These are phyloP conservation scores for Agrypnia vestita DNA, from an alignment of 1,140 invertebrate genomes.

Conservation along the genomic window DNA sequence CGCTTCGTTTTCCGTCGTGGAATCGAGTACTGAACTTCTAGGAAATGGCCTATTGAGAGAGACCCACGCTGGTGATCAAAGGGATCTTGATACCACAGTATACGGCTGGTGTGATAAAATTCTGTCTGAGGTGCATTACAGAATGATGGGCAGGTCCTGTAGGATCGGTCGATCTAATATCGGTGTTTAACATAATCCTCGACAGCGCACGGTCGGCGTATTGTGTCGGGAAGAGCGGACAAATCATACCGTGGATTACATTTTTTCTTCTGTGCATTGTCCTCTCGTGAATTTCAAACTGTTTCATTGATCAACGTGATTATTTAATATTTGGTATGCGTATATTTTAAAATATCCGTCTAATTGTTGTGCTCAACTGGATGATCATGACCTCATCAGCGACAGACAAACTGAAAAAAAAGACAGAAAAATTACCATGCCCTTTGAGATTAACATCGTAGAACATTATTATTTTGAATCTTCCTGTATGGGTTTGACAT, in stretches of 20 bases:
- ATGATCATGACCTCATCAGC: no score
- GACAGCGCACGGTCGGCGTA: conserved; percentile 1
- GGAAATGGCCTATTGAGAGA: conserved; percentile 57
- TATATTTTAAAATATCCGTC: no score
- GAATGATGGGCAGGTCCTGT: conserved; percentile 39
- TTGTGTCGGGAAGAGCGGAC: neutral
- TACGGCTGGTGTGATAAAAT: conserved; percentile 26
- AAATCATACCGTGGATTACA: neutral
- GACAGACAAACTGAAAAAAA: no score
- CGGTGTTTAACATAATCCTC: conserved; percentile 13
- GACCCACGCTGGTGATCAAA: conserved; percentile 42
- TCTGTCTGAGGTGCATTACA: conserved; percentile 32
- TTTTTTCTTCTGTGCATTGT: no score
- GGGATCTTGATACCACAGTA: conserved; percentile 44
- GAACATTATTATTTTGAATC: no score
- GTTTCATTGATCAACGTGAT: no score
- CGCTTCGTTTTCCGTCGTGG: conserved; percentile 54
- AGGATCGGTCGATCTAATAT: conserved; percentile 26
- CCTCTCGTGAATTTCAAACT: no score
- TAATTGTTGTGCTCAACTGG: no score
- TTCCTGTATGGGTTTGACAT: no score
- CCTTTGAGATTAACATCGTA: no score
- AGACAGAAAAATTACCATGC: no score
- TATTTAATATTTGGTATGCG: no score
- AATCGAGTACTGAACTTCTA: conserved; percentile 48